Percentiles rank a stretch among this genome's conserved stretches.
Evolutionary conservation across 2,113 vertebrate genomes (phyloP).

Genomic region (Phalacrocorax aristotelis): DNA sequence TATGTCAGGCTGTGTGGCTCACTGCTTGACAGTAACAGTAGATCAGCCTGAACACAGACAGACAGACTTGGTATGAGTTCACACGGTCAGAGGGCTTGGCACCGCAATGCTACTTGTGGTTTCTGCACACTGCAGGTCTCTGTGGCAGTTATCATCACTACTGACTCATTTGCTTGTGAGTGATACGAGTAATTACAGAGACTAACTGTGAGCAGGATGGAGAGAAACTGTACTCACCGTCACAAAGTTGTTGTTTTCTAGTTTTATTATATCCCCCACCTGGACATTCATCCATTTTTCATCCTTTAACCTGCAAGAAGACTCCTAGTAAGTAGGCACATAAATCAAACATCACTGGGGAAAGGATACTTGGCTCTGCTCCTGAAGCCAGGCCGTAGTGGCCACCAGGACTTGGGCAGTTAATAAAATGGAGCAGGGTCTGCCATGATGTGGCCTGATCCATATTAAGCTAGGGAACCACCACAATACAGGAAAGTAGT

Average conservation of each 20-base stretch:
- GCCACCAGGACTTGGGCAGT: not conserved
- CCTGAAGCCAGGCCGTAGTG: not conserved
- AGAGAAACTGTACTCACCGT: slow-evolving; percentile 76
- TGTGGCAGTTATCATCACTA: not conserved
- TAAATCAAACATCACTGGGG: not conserved
- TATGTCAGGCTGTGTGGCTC: slow-evolving; percentile 90
- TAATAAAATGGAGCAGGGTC: not conserved
- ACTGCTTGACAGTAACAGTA: slow-evolving; percentile 91
- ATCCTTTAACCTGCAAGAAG: slow-evolving; percentile 78
- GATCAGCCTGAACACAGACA: slow-evolving; percentile 81
- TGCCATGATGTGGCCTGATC: not conserved
- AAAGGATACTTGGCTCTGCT: not conserved
- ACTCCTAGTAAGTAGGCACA: not conserved
- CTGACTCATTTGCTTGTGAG: not conserved
- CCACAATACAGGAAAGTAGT: not conserved
- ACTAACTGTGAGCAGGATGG: not conserved
- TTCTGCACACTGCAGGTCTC: not conserved
- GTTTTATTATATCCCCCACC: slow-evolving; percentile 92
- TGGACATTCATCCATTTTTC: slow-evolving; percentile 95
- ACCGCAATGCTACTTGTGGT: not conserved
- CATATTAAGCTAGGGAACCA: not conserved
- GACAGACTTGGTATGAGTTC: not conserved
- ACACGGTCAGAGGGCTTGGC: not conserved
- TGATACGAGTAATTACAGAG: not conserved
- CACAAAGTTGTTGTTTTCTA: slow-evolving; percentile 90